Base-by-base conservation (phyloP, 1,140 invertebrate species). In the Coptotermes formosanus region DNA sequence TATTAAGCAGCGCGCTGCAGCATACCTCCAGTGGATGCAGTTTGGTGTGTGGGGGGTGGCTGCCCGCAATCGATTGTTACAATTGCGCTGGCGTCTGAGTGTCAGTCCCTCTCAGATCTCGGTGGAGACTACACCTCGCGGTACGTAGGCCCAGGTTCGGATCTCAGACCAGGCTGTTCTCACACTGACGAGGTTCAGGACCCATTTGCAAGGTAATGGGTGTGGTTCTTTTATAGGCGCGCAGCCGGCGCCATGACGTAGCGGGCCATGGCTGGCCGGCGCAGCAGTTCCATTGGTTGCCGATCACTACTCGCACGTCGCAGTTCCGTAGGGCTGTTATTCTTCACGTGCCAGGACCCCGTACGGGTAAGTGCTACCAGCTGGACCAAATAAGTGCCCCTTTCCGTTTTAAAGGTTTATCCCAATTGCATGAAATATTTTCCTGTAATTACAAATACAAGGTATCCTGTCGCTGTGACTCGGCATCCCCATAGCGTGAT, bases 311-410 rank as follows among this genome's bases (percentile, higher is more conserved):
- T 86, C 8, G 85, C 64, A 45, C 85, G 85, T 32, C 85, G 85
- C 85, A 75, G 55, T 44, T 86, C 85, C 25, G 85, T 48, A 1
- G 85, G 85, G 4, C 85, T 86, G 11, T 38, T 75, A 38, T 82
- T 86, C 75, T 6, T 86, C 85, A 75, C 85, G 16, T 86, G 85
- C 25, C 85, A 86, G 64, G 85, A 86, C 81, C 85, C 85, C 38
- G 85, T 86, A 2, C 48, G 85, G 85, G 85, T 86, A 38, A 86
- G 85, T 86, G 23, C 48, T 3, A 25, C 32, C 64, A 75, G n/a
- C 64, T n/a, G 0, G 8, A 75, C 64, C 30, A 16, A 21, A 1
- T 55, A 19, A 55, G 19, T 55, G 0, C 1, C 52, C 52, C 48
- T 55, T 21, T 4, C 52, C 14, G 52, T 55, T 55, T 48, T 55